Base-by-base conservation (phyloP, 2,888 invertebrate species). In the Aelia acuminata region DNA sequence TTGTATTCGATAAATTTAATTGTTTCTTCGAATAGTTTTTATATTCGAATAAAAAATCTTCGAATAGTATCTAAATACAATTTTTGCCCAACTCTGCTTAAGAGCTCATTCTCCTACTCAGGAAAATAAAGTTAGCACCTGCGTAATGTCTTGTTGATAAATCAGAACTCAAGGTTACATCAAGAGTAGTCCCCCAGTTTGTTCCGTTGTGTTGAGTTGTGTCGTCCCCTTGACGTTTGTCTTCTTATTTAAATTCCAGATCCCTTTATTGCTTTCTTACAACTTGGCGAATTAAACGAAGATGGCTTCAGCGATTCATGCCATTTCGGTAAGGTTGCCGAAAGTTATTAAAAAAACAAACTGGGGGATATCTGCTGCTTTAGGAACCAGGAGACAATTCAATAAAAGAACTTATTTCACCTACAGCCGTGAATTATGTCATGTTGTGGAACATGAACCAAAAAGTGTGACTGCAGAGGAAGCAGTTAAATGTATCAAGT, bases 371-470 rank as follows among this genome's bases (percentile, higher is more conserved):
- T 85, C 90, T 20, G 86, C 90, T 22, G 85, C 88, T 85, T 75
- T 89, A 43, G 86, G 89, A 75, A 70, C 86, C 0, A 89, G 89
- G 49, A 85, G 88, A 26, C 85, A 88, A 84, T 35, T 84, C 70
- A 18, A 70, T 63, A 87, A 87, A 75, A 92, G 89, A 93, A 94
- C 92, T 88, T 97, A 95, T 92, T 96, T 95, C 92, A 95, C 97
- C 0, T 97, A 97, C 91, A 95, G 95, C 39, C 95, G 95, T 90
- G 97, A 97, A 92, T 94, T 97, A 80, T 94, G 97, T 63, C 96
- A 97, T 93, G 96, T 97, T 22, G 94, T 95, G 49, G 94, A 95
- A 90, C 94, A 95, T 90, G 94, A 95, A 89, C 97, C 97, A 0
- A 95, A 95, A 92, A 95, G 94, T 93, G 93, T 95, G 31, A 93